phyloP scores from a whole-genome alignment of 23 tunicate genomes.

The Styela plicata region DNA sequence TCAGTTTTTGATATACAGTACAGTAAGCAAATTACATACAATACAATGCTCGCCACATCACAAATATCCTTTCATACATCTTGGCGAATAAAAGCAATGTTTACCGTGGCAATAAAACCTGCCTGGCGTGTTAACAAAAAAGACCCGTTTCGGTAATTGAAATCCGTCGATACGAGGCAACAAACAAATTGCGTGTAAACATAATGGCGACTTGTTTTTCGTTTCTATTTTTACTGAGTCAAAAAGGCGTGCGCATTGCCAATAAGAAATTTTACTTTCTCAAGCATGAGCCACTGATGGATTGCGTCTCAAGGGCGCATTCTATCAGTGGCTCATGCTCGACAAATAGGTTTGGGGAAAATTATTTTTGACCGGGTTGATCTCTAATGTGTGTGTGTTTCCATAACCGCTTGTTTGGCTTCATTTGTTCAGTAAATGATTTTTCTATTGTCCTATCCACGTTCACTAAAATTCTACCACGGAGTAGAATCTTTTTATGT shows the following conservation, averaged over 20 bases:
- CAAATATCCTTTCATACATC: conserved; percentile 2
- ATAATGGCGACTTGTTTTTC: background rate
- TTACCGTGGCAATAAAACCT: conserved; percentile 26
- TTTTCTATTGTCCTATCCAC: conserved; percentile 15
- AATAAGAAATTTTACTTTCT: no score
- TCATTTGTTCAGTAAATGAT: conserved; percentile 28
- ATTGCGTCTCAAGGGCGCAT: no score
- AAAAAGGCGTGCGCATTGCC: background rate
- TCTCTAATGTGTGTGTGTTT: background rate
- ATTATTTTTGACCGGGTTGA: no score
- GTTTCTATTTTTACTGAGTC: background rate
- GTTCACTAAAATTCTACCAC: background rate
- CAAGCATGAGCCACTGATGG: no score
- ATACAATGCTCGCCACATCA: background rate
- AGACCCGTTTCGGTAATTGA: conserved; percentile 5
- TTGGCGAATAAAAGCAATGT: conserved; percentile 11
- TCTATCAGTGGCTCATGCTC: no score
- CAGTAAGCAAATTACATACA: background rate
- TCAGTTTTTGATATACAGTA: background rate
- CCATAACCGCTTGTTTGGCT: conserved; percentile 27
- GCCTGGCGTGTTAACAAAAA: background rate
- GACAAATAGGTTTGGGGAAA: no score
- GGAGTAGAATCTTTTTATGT: background rate
- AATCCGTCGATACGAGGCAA: background rate
- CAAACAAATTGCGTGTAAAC: conserved; percentile 11